Conservation (phyloP, 2,113 vertebrate species). For the Engraulis encrasicolus region DNA sequence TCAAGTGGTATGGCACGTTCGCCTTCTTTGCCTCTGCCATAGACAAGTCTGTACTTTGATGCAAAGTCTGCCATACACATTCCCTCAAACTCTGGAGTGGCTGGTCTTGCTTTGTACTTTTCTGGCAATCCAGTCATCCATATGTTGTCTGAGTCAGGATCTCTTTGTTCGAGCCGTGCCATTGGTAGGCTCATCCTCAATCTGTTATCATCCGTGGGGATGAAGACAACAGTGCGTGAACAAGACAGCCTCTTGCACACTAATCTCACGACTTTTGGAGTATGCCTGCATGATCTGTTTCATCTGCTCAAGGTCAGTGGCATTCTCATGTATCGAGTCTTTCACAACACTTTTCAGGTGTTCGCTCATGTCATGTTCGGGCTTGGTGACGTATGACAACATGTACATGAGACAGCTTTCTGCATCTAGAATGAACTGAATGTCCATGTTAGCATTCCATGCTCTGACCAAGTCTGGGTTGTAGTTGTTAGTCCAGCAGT, state of each 20-base stretch:
- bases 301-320: slow-evolving; percentile 44
- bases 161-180: not conserved
- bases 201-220: slow-evolving; percentile 42
- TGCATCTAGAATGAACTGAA: slow-evolving; percentile 31
- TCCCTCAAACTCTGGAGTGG: slow-evolving; percentile 30
- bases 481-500: slow-evolving; percentile 42
- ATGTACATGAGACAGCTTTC: slow-evolving; percentile 35
- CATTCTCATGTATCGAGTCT: not conserved
- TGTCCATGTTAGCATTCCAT: slow-evolving; percentile 43
- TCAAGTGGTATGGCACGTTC: slow-evolving; percentile 33
- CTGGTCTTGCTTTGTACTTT: slow-evolving; percentile 34
- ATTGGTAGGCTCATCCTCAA: slow-evolving; percentile 40
- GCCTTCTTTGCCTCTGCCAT: slow-evolving; percentile 1
- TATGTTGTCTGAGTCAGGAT: slow-evolving; percentile 31
- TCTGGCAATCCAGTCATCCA: slow-evolving; percentile 40
- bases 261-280: slow-evolving; percentile 51
- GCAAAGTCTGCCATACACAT: slow-evolving; percentile 47
- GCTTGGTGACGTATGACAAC: slow-evolving; percentile 36
- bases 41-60: slow-evolving; percentile 38
- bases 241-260: slow-evolving; percentile 48
- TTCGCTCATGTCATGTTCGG: slow-evolving; percentile 48
- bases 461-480: slow-evolving; percentile 4
- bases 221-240: slow-evolving; percentile 19
- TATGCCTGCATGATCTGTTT: slow-evolving; percentile 53
- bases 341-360: slow-evolving; percentile 13